Evolutionary conservation across 1,140 invertebrate species (phyloP), one percentile per base, ranked within the genome.

Genomic region (Cardiocondyla obscurior): DNA sequence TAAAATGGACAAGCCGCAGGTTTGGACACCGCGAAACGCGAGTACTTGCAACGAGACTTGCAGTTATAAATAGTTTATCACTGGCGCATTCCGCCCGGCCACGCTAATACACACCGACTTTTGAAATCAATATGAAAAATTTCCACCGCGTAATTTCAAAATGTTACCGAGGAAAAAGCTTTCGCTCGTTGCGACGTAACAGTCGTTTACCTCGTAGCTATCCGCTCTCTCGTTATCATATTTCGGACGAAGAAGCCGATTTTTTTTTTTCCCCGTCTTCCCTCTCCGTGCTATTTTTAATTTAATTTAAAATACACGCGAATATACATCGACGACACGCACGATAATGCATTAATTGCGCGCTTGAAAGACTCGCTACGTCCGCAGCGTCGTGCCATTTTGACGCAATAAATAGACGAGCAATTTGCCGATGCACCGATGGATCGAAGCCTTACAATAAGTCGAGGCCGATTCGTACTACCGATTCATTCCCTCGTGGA

Each of bases 401-500:
- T 16, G 62, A 49, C 22, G 46, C 60, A 77, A 77, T 60, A 77
- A 77, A 77, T 77, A 77, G 74, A 77, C 74, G 60, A 30, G 62
- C 74, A 69, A 79, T 79, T n/a, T 79, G 55, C 60, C 46, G 60
- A 77, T 67, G 60, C 74, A 51, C 16, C 74, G 60, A 76, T 82
- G 74, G 73, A 85, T 70, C 55, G 64, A 87, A 89, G 72, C 74
- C 76, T 67, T 67, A 69, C 69, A 69, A 82, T 69, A 82, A 57
- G 0, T n/a, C 30, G 44, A 28, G 22, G 51, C 22, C 55, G 53
- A 46, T 42, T 83, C 76, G 81, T 73, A 90, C 86, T 89, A 85
- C 77, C 89, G 87, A 90, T 90, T 90, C 86, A 85, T 90, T 90
- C 84, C 33, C 44, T 69, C 36, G 28, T 62, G 69, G 44, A 65